Percentiles rank a stretch among this genome's conserved stretches.
Evolutionary conservation across 2,888 invertebrate species (phyloP).

Genomic region (Dryobotodes eremita): DNA sequence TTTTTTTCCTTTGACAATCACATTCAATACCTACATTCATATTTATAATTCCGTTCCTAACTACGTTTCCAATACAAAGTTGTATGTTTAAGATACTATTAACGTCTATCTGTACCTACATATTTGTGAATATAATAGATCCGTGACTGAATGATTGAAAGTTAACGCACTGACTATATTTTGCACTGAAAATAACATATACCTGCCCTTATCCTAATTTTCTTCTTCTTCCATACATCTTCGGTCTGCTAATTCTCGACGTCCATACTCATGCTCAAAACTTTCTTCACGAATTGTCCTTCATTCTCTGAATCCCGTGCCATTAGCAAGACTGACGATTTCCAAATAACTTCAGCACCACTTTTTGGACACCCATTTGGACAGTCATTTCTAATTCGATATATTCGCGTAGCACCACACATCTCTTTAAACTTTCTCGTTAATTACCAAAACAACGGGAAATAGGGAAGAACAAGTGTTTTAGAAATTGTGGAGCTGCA

Average conservation of each 20-base stretch:
- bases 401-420: not conserved
- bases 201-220: not conserved
- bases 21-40: constrained; percentile 1
- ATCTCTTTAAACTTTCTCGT: not conserved
- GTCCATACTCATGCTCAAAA: not conserved
- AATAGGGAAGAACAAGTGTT: not conserved
- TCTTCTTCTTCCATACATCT: not conserved
- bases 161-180: not conserved
- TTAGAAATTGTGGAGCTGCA: not conserved
- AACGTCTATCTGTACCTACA: too few species aligned
- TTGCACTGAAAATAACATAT: not conserved
- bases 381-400: not conserved
- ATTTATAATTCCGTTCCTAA: constrained; percentile 4
- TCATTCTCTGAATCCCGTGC: not conserved
- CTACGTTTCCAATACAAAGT: constrained; percentile 6
- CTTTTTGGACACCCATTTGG: not conserved
- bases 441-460: not conserved
- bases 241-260: not conserved
- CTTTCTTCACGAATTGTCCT: too few species aligned
- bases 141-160: not conserved
- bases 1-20: constrained; percentile 21
- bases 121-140: not conserved
- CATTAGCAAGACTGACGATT: not conserved
- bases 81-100: not conserved
- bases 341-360: not conserved